These are phyloP conservation scores for Ophiodon elongatus DNA, from an alignment of 2,113 vertebrate genomes.

Conservation along the genomic window DNA sequence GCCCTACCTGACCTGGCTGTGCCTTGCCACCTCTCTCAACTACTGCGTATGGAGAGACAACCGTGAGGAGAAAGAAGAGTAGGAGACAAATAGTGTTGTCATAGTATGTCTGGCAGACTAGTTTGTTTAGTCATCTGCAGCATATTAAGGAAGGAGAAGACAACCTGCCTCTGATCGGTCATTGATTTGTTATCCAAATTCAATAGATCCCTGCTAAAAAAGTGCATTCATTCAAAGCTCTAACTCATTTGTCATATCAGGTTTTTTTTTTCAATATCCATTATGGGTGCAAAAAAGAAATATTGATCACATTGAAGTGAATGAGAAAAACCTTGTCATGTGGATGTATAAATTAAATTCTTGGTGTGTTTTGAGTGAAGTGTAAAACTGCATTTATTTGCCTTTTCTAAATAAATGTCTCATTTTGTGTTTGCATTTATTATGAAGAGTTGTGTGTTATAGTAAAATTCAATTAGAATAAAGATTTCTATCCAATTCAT, in stretches of 20 bases:
- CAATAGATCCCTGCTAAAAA: not conserved
- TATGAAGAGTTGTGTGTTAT: not conserved
- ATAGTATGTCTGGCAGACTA: not conserved
- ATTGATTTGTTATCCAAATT: not conserved
- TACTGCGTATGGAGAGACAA: constrained; percentile 93
- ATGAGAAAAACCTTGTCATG: not conserved
- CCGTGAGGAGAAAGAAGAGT: constrained; percentile 75
- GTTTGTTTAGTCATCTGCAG: not conserved
- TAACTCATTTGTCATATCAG: not conserved
- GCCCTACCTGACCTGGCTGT: constrained; percentile 92
- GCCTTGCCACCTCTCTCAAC: constrained; percentile 86
- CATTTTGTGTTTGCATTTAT: constrained; percentile 5
- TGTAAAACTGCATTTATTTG: not conserved
- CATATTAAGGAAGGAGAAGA: not conserved
- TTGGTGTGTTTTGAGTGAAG: not conserved
- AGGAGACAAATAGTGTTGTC: constrained; percentile 22
- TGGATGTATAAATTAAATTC: not conserved
- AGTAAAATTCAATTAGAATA: not conserved
- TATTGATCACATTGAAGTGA: not conserved
- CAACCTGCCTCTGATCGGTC: not conserved
- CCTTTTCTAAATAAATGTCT: not conserved
- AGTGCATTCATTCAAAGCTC: not conserved
- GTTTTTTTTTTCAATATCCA: not conserved
- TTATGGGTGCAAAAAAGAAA: not conserved
- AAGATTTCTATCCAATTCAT: not conserved